Evolutionary conservation across 2,888 invertebrate genomes (phyloP).

Genomic region (Machimus atricapillus): DNA sequence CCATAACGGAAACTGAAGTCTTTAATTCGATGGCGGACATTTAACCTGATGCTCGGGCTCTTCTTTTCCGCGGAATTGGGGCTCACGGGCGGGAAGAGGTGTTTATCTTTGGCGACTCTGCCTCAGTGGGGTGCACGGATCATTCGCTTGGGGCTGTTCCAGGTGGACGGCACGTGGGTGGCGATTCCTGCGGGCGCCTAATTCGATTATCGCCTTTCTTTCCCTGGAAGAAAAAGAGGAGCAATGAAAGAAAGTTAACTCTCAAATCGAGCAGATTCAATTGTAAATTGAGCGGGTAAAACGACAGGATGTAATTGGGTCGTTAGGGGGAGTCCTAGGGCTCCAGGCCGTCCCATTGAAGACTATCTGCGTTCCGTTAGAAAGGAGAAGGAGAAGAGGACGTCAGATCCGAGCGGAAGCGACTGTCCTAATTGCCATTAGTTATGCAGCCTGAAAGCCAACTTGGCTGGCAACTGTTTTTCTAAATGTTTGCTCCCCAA

Average conservation of each 20-base stretch:
- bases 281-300: background rate
- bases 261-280: background rate
- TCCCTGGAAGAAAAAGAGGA: background rate
- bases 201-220: background rate
- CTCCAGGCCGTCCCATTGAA: background rate
- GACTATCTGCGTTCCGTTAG: background rate
- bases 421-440: background rate
- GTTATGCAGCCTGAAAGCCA: background rate
- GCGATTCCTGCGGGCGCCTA: background rate
- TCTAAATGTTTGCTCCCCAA: background rate
- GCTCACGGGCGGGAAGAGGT: background rate
- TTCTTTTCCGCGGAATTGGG: background rate
- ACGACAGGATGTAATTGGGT: background rate
- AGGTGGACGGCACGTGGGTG: background rate
- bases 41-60: conserved; percentile 47
- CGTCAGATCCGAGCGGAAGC: background rate
- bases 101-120: background rate
- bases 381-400: background rate
- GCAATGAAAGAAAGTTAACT: background rate
- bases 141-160: background rate
- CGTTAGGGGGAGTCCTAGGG: background rate
- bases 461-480: background rate
- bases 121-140: background rate
- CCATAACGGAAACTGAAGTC: conserved; percentile 51
- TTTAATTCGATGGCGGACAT: conserved; percentile 51